Conservation (phyloP, 2,888 invertebrate species). For the Orchesella flavescens region DNA sequence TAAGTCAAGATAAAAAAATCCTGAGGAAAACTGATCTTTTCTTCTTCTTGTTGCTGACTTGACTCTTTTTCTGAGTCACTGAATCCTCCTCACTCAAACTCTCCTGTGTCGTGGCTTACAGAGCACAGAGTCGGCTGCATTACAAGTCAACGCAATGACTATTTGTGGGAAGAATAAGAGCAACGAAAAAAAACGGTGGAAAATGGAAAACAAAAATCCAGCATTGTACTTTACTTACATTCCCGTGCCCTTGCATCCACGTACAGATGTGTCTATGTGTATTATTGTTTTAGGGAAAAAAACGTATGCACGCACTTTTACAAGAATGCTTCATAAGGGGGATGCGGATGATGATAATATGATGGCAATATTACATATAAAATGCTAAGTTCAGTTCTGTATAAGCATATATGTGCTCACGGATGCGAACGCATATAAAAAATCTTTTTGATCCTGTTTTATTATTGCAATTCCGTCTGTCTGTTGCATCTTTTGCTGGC, state of each 20-base stretch:
- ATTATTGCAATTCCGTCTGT: not conserved
- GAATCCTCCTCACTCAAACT: slow-evolving; percentile 16
- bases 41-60: slow-evolving; percentile 43
- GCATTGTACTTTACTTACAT: no score
- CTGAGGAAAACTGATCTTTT: slow-evolving; percentile 42
- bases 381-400: no score
- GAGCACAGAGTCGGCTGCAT: no score
- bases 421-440: no score
- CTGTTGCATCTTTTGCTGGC: slow-evolving; percentile 19
- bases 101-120: not conserved
- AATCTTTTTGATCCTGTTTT: slow-evolving; percentile 8
- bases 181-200: not conserved
- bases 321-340: no score
- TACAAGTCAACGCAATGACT: not conserved
- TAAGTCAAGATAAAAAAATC: slow-evolving; percentile 25
- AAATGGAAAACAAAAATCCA: slow-evolving; percentile 17
- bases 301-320: slow-evolving; percentile 40
- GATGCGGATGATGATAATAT: no score
- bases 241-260: no score
- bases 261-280: no score
- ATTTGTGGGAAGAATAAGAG: slow-evolving; percentile 4
- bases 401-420: no score
- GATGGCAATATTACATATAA: no score
- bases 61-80: slow-evolving; percentile 60
- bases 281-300: slow-evolving; percentile 23